Conservation (phyloP, 2,888 invertebrate genomes). For the Rotaria magnacalcarata region DNA sequence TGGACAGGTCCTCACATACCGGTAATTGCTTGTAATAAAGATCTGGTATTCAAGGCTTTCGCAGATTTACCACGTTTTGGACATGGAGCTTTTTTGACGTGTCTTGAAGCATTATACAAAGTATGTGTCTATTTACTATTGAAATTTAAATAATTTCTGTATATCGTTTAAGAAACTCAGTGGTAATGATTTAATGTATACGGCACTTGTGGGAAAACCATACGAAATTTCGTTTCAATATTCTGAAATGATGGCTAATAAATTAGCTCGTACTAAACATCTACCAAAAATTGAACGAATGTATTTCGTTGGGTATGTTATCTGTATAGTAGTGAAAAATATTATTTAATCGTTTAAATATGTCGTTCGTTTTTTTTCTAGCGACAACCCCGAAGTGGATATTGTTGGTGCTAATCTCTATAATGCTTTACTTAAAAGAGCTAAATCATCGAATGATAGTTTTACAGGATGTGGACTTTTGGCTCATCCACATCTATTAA, state of each 20-base stretch:
- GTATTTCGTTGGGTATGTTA: conserved; percentile 58
- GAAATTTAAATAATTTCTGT: not conserved
- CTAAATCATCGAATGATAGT: not conserved
- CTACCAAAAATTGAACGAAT: conserved; percentile 50
- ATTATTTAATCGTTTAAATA: not conserved
- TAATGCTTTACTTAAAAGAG: conserved; percentile 10
- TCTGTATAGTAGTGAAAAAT: not conserved
- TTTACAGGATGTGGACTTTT: not conserved
- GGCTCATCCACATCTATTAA: not conserved
- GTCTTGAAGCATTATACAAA: conserved; percentile 57
- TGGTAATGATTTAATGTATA: conserved; percentile 54
- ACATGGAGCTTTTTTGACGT: conserved; percentile 58
- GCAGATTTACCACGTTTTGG: conserved; percentile 59
- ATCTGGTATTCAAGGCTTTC: conserved; percentile 59
- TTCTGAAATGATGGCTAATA: conserved; percentile 55
- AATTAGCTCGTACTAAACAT: conserved; percentile 22
- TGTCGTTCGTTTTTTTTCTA: conserved; percentile 47
- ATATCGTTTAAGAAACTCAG: conserved; percentile 55
- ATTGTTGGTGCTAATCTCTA: conserved; percentile 55
- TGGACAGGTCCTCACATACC: conserved; percentile 51
- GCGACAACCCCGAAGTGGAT: conserved; percentile 58
- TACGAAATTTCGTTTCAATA: conserved; percentile 58
- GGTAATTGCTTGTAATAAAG: conserved; percentile 60
- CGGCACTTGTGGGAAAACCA: conserved; percentile 58
- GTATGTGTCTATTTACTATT: conserved; percentile 48